Evolutionary conservation across 2,797 vertebrate species (phyloP), one percentile per base, ranked within the genome.

Genomic region (Sternarchorhynchus goeldii): DNA sequence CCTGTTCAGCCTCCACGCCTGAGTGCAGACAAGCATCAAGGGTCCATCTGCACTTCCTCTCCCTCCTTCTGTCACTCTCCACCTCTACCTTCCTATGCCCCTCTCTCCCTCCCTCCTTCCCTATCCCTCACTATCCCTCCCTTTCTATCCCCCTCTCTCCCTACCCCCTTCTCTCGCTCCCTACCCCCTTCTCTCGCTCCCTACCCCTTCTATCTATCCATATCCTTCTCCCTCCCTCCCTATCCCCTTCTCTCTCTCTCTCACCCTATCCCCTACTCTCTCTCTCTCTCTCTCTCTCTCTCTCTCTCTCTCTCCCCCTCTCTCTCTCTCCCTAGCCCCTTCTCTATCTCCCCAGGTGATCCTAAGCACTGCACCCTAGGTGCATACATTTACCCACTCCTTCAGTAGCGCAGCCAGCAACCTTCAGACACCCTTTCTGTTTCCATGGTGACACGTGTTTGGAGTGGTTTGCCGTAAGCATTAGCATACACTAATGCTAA

Each of bases 391-490:
- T 90, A 89, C 76, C 34, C 81, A 84, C 83, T 85, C 86, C 88
- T 90, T 87, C 20, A 75, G 86, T 53, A 32, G 70, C 50, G 76
- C 67, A 50, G 29, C 20, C 66, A 88, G 83, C 81, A 87, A 91
- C 91, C 91, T 92, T 91, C 88, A 75, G 82, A 88, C 53, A 86
- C 84, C 89, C 90, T 92, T 81, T 21, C 53, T 41, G 91, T 92
- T 81, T 80, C 76, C 78, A 73, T 82, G 80, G 76, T 65, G 78
- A 76, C 39, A 5, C 68, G 81, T 73, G 69, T 60, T 81, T 87
- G 25, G 59, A 67, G 82, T 76, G 76, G 14, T n/a, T 56, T 75
- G 79, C 81, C 57, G 65, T 34, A 45, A 71, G 79, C 86, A 88
- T 88, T 91, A 88, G 85, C 85, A 86, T 89, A 88, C 20, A 50